Evolutionary conservation across 1,140 invertebrate genomes (phyloP).

Genomic region (Drosophila pseudoananassae): DNA sequence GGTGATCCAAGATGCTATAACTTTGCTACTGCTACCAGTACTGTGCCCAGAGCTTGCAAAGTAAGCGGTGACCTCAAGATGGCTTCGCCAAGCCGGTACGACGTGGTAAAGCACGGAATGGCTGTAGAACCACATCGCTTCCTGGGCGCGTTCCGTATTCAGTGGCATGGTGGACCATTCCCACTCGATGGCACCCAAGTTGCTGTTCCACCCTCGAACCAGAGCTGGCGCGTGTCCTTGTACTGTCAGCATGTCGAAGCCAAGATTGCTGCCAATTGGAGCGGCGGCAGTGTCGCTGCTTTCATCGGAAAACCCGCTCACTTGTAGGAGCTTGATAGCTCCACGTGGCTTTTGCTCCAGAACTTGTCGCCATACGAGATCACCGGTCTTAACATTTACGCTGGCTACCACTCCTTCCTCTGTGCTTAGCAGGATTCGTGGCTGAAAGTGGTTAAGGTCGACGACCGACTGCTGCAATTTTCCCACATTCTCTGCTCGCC

Average conservation of each 20-base stretch:
- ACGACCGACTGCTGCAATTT: conserved; percentile 92
- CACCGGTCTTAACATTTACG: conserved; percentile 92
- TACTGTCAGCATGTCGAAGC: conserved; percentile 88
- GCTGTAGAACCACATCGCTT: conserved; percentile 87
- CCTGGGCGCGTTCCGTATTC: conserved; percentile 84
- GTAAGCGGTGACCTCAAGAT: conserved; percentile 89
- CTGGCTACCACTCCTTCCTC: conserved; percentile 95
- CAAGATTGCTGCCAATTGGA: conserved; percentile 60
- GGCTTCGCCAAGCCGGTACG: conserved; percentile 87
- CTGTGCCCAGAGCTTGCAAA: conserved; percentile 88
- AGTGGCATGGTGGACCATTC: conserved; percentile 87
- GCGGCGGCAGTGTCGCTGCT: conserved; percentile 84
- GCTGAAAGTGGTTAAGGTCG: conserved; percentile 88
- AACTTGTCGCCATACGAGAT: conserved; percentile 92
- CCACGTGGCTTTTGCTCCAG: conserved; percentile 88
- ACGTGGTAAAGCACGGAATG: conserved; percentile 88
- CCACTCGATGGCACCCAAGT: conserved; percentile 87
- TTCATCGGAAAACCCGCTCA: conserved; percentile 57
- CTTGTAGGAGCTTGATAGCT: conserved; percentile 87
- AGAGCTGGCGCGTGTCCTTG: conserved; percentile 89
- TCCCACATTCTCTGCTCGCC: conserved; percentile 94
- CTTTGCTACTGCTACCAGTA: conserved; percentile 86
- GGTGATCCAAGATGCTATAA: conserved; percentile 88
- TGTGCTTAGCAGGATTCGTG: conserved; percentile 92
- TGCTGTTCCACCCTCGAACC: conserved; percentile 91